These are phyloP conservation scores for Aegypius monachus DNA, from an alignment of 2,113 vertebrate genomes.

Conservation along the genomic window DNA sequence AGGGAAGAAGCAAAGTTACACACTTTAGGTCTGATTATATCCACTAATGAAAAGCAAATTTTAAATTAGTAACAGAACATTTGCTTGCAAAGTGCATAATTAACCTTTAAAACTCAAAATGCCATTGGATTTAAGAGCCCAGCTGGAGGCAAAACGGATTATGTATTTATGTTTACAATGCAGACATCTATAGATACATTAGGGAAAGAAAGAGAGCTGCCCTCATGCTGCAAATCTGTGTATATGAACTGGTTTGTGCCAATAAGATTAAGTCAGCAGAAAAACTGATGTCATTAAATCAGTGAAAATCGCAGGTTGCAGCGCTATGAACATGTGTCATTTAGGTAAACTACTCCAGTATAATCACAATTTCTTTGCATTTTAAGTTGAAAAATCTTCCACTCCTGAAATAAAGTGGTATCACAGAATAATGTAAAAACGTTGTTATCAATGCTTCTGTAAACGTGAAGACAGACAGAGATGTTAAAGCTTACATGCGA, in stretches of 20 bases:
- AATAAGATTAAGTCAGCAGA: not conserved
- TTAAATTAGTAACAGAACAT: not conserved
- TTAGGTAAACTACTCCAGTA: not conserved
- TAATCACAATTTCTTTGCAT: not conserved
- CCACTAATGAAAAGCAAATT: not conserved
- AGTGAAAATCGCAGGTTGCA: not conserved
- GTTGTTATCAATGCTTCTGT: not conserved
- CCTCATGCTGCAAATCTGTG: not conserved
- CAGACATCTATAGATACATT: not conserved
- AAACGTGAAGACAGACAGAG: not conserved
- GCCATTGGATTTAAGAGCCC: not conserved
- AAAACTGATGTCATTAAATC: not conserved
- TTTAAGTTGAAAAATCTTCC: not conserved
- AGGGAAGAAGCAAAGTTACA: not conserved
- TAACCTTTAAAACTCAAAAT: not conserved
- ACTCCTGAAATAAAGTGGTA: not conserved
- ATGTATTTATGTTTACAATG: not conserved
- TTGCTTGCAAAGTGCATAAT: not conserved
- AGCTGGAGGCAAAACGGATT: not conserved
- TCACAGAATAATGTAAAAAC: not conserved
- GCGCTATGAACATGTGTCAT: rapidly evolving
- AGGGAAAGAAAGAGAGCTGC: not conserved
- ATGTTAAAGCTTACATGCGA: not conserved
- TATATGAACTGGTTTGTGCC: not conserved
- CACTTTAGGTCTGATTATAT: not conserved